These are phyloP conservation scores for Clarias fuscus DNA, from an alignment of 2,797 vertebrate genomes.

Conservation along the genomic window DNA sequence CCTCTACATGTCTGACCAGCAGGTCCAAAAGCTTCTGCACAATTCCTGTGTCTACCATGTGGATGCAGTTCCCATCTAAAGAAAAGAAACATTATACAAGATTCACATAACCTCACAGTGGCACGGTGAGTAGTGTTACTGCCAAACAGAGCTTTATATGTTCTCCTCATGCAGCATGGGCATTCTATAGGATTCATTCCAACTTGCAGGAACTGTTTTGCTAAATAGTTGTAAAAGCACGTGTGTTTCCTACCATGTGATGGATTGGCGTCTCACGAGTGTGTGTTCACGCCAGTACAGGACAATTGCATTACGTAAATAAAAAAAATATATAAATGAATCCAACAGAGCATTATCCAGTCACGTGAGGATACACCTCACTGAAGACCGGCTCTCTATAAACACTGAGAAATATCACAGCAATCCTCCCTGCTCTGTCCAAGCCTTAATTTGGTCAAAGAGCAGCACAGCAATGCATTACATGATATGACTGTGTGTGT, in stretches of 20 bases:
- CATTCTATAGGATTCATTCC: neutral
- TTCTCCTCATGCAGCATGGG: neutral
- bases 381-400: slow-evolving; percentile 27
- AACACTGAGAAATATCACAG: slow-evolving; percentile 38
- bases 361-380: slow-evolving; percentile 23
- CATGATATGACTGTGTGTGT: slow-evolving; percentile 18
- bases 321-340: neutral
- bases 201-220: neutral
- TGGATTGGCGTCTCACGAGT: too few species aligned
- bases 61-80: slow-evolving; percentile 95
- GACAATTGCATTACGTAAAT: neutral
- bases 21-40: slow-evolving; percentile 94
- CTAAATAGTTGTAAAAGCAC: neutral
- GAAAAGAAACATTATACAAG: neutral
- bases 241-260: neutral
- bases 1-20: slow-evolving; percentile 91
- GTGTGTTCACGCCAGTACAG: neutral
- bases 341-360: slow-evolving; percentile 6
- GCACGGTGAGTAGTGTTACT: neutral
- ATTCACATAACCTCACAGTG: neutral
- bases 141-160: neutral
- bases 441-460: slow-evolving; percentile 50
- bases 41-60: slow-evolving; percentile 97
- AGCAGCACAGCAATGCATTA: slow-evolving; percentile 23
- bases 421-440: slow-evolving; percentile 30